phyloP scores from a whole-genome alignment of 1,140 invertebrate genomes.

The Trichonephila clavipes region DNA sequence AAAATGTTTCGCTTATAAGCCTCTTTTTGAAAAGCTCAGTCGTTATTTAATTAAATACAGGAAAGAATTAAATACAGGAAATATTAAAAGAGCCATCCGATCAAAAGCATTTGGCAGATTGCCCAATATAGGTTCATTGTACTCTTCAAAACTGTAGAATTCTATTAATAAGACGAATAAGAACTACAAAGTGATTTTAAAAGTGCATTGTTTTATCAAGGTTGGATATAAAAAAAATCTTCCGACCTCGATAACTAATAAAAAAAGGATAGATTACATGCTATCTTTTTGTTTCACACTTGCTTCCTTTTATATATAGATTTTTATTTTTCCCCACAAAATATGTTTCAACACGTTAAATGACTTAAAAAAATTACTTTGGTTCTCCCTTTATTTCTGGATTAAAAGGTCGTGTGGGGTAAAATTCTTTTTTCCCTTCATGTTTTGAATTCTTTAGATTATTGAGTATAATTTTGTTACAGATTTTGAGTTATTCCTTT shows the following conservation, averaged over 20 bases:
- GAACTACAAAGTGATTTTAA: background rate
- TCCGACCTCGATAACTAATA: background rate
- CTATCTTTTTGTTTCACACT: background rate
- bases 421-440: too few species aligned
- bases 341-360: background rate
- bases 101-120: slow-evolving; percentile 14
- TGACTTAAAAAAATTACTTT: background rate
- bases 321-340: background rate
- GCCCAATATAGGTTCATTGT: slow-evolving; percentile 8
- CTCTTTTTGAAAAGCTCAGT: background rate
- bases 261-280: background rate
- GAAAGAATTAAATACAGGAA: slow-evolving; percentile 10
- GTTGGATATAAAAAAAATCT: background rate
- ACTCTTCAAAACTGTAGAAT: background rate
- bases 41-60: slow-evolving; percentile 29
- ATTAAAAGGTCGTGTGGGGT: too few species aligned
- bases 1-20: background rate
- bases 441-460: too few species aligned
- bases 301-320: background rate
- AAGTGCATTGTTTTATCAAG: background rate
- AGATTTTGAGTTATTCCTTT: too few species aligned
- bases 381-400: too few species aligned
- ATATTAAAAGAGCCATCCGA: slow-evolving; percentile 20
- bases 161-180: slow-evolving; percentile 2
- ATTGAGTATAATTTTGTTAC: too few species aligned